phyloP scores from a whole-genome alignment of 2,888 invertebrate genomes.

The Spodoptera picta region DNA sequence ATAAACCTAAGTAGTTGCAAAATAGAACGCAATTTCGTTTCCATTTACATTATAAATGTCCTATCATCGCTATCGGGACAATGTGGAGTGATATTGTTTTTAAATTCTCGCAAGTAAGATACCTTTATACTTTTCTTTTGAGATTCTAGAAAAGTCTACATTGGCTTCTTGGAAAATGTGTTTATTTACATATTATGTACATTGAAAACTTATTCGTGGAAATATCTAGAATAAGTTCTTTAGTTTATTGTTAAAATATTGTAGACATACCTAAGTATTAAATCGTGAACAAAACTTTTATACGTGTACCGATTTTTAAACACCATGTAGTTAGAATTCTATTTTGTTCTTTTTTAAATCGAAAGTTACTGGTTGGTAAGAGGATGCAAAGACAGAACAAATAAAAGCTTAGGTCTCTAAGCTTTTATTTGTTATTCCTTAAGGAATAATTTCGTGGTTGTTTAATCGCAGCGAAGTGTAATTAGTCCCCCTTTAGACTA shows the following conservation, averaged over 20 bases:
- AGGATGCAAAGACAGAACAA: slow-evolving; percentile 39
- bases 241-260: no score
- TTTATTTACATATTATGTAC: background rate
- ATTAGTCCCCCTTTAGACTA: slow-evolving; percentile 84
- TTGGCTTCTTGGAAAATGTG: slow-evolving; percentile 15
- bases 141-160: slow-evolving; percentile 27
- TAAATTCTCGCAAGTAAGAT: slow-evolving; percentile 49
- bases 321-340: background rate
- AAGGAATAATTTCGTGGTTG: slow-evolving; percentile 78
- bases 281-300: no score
- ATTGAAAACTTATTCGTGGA: no score
- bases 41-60: slow-evolving; percentile 51
- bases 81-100: slow-evolving; percentile 57
- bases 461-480: slow-evolving; percentile 77
- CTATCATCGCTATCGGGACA: slow-evolving; percentile 43
- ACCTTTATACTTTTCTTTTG: slow-evolving; percentile 12
- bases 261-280: no score
- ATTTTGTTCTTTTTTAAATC: slow-evolving; percentile 8
- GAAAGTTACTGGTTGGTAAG: slow-evolving; percentile 14
- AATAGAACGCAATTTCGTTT: slow-evolving; percentile 63
- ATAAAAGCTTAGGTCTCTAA: slow-evolving; percentile 47
- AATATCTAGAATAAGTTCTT: no score
- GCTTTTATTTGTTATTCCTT: no score
- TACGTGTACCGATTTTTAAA: no score
- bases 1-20: slow-evolving; percentile 48